Percentiles rank a stretch among this genome's conserved stretches.
These are phyloP conservation scores for Verasper variegatus DNA, from an alignment of 2,113 vertebrate species.

Conservation along the genomic window DNA sequence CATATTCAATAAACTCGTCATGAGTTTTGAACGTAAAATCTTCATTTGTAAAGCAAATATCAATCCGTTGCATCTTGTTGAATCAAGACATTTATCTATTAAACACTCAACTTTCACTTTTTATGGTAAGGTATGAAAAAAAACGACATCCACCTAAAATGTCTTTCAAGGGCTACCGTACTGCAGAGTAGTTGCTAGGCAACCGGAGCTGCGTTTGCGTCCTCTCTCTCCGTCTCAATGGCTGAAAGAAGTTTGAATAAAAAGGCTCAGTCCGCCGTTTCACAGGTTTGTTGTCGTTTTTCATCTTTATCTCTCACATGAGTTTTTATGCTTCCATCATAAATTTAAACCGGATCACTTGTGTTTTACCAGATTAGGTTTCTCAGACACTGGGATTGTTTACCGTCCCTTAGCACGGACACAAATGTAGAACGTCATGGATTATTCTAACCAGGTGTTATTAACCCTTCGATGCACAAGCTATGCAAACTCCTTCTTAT, in stretches of 20 bases:
- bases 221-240: slow-evolving; percentile 52
- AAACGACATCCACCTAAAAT: background rate
- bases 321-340: background rate
- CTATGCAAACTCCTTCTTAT: too few relatives aligned
- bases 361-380: background rate
- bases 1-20: too few relatives aligned
- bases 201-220: slow-evolving; percentile 41
- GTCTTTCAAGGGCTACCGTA: slow-evolving; percentile 34
- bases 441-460: too few relatives aligned
- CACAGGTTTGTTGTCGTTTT: slow-evolving; percentile 37
- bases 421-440: too few relatives aligned
- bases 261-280: slow-evolving; percentile 11
- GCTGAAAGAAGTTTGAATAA: slow-evolving; percentile 57
- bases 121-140: too few relatives aligned
- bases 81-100: too few relatives aligned
- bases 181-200: slow-evolving; percentile 68
- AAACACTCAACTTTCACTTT: too few relatives aligned
- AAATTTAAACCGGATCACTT: background rate
- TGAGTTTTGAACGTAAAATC: too few relatives aligned
- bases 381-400: background rate
- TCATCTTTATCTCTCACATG: background rate
- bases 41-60: too few relatives aligned
- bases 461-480: too few relatives aligned
- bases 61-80: too few relatives aligned
- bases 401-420: background rate